Evolutionary conservation across 2,797 vertebrate species (phyloP).

Genomic region (Chromobotia macracanthus): DNA sequence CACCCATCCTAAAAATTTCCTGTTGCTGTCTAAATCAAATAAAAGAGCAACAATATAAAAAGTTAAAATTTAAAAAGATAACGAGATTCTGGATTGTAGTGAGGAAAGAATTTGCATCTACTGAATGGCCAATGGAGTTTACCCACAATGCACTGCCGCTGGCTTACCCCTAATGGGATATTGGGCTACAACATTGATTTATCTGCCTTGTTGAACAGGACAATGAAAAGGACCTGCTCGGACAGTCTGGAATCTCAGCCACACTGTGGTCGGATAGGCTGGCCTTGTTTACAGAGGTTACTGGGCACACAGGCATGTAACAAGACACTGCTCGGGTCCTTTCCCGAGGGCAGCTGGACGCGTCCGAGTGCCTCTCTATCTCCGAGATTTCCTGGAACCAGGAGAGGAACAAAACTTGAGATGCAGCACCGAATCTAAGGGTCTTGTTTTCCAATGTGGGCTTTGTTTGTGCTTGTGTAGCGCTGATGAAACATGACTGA

Average conservation of each 20-base stretch:
- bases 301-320: conserved; percentile 76
- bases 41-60: conserved; percentile 1
- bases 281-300: conserved; percentile 80
- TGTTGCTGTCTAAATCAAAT: conserved; percentile 8
- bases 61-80: conserved; percentile 9
- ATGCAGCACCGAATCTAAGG: conserved; percentile 50
- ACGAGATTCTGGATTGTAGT: neutral
- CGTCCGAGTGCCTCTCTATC: conserved; percentile 56
- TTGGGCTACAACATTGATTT: conserved; percentile 79
- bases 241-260: conserved; percentile 72
- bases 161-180: conserved; percentile 76
- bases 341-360: conserved; percentile 66
- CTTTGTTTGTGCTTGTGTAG: conserved; percentile 40
- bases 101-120: conserved; percentile 16
- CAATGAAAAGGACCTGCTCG: conserved; percentile 75
- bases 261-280: conserved; percentile 69
- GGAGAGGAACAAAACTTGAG: conserved; percentile 61
- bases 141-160: conserved; percentile 73
- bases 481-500: conserved; percentile 75
- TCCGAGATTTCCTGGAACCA: conserved; percentile 68
- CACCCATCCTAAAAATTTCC: neutral
- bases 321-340: conserved; percentile 71
- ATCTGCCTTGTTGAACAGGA: conserved; percentile 77
- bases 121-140: conserved; percentile 18
- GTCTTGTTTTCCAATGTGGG: conserved; percentile 32